Percentiles rank a stretch among this genome's conserved stretches.
phyloP scores from a whole-genome alignment of 2,888 invertebrate genomes.

The Leucozona laternaria region DNA sequence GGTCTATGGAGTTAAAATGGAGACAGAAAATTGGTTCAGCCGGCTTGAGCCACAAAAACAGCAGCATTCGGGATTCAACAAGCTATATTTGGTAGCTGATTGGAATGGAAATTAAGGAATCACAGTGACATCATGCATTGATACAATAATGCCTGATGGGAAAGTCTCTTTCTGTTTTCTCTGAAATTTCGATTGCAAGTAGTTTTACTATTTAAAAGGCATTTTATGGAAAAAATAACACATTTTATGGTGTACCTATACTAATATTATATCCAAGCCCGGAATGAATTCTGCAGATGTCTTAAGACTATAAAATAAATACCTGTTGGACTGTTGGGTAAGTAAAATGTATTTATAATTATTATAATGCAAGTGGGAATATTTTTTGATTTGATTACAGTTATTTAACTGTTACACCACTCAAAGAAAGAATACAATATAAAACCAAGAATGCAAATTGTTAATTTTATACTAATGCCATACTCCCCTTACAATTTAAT shows the following conservation, averaged over 20 bases:
- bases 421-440: no score
- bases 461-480: no score
- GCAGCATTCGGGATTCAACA: constrained; percentile 52
- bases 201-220: constrained; percentile 6
- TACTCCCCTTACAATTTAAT: no score
- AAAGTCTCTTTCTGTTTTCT: constrained; percentile 49
- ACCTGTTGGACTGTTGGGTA: no score
- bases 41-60: constrained; percentile 48
- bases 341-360: no score
- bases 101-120: constrained; percentile 76
- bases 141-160: constrained; percentile 39
- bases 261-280: neutral
- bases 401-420: no score
- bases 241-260: neutral
- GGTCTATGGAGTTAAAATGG: constrained; percentile 1
- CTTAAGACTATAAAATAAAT: no score
- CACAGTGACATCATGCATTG: constrained; percentile 68
- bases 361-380: no score
- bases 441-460: no score
- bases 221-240: neutral
- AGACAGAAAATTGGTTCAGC: constrained; percentile 67
- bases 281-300: no score
- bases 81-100: constrained; percentile 72
- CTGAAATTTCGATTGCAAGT: constrained; percentile 8
- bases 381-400: no score